Evolutionary conservation across 2,888 invertebrate species (phyloP), one percentile per base, ranked within the genome.

Genomic region (Meliscaeva auricollis): DNA sequence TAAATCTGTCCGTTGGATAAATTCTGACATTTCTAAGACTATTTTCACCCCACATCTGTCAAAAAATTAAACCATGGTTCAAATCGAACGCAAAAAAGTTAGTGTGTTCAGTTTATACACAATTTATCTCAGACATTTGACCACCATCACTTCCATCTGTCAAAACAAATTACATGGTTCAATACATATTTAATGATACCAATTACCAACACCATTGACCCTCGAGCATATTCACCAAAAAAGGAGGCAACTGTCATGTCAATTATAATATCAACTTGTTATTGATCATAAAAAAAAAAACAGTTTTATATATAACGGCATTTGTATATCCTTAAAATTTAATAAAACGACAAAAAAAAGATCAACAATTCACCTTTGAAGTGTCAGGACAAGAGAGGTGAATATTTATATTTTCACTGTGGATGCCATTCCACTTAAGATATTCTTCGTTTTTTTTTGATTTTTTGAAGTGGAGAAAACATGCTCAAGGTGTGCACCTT

Each of bases 401-500:
- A 50, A 66, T 35, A 32, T 32, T 17, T 48, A 48, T 48, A 58
- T 35, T 64, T 44, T 62, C 15, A 62, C 15, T 44, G 48, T 26
- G n/a, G 68, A 9, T 3, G 3, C 11, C 70, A 70, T 70, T 84
- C 72, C 62, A 32, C 56, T 69, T 64, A 30, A 52, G 46, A 75
- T 48, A 46, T 64, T 13, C 22, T 13, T 32, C 30, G 17, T 46
- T 17, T 46, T 7, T 17, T 56, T 56, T 35, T 46, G 1, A 17
- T 7, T 35, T 35, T 17, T 35, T 5, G 11, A 30, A 72, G 68
- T 68, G 80, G 22, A 73, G 38, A 64, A 72, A 81, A 85, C 84
- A 85, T 81, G 75, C 60, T 81, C 85, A 85, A 85, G 85, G 85
- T 85, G 85, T 85, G 85, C 76, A 81, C 81, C 73, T 85, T 85